Conservation (phyloP, 1,140 invertebrate genomes). For the Cryptotermes secundus region DNA sequence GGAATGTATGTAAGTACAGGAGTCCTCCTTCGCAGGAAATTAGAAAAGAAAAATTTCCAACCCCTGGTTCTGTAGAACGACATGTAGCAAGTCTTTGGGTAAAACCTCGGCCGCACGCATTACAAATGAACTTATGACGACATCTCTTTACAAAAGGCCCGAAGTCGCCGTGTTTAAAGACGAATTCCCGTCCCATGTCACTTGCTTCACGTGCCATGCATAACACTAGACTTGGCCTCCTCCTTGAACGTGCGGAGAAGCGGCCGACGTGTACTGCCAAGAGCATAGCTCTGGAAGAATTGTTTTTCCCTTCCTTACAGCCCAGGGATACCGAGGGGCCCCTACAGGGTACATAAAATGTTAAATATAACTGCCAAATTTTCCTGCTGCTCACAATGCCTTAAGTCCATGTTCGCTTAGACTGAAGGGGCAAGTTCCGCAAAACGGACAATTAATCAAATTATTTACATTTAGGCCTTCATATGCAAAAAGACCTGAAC, state of each 20-base stretch:
- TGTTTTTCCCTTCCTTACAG: neutral
- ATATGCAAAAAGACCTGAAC: too few species aligned
- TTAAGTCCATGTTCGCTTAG: too few species aligned
- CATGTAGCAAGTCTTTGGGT: neutral
- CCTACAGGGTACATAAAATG: neutral
- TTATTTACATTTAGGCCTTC: too few species aligned
- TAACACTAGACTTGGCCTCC: neutral
- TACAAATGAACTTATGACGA: slow-evolving; percentile 17
- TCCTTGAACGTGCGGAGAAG: slow-evolving; percentile 10
- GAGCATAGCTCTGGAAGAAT: neutral
- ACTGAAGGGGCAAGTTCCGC: too few species aligned
- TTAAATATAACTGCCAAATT: too few species aligned
- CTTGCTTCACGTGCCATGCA: neutral
- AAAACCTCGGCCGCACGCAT: neutral
- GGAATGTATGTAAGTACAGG: too few species aligned
- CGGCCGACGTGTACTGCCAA: neutral
- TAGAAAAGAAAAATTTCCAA: neutral
- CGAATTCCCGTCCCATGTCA: neutral
- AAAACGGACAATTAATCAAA: too few species aligned
- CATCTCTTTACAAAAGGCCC: neutral
- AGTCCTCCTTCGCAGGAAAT: too few species aligned
- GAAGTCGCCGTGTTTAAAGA: neutral
- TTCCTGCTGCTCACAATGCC: too few species aligned
- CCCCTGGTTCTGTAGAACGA: neutral
- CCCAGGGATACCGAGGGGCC: neutral